phyloP scores from a whole-genome alignment of 2,113 vertebrate genomes.

The Oxygymnocypris stewartii region DNA sequence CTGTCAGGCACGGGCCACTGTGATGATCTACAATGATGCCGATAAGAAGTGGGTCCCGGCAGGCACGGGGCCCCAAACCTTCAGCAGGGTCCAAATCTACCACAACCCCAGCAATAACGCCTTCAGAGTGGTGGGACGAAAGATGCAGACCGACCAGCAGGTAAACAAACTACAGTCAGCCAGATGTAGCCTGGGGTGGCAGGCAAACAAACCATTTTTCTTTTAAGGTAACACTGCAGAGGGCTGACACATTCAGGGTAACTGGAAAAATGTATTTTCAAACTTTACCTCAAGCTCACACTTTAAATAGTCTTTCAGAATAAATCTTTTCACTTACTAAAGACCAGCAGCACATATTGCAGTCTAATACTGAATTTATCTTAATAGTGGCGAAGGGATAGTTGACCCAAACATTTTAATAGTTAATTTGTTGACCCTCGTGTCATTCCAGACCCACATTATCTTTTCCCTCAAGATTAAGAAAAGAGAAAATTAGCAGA shows the following conservation, averaged over 20 bases:
- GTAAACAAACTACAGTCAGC: constrained; percentile 58
- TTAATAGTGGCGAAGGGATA: neutral
- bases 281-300: neutral
- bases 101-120: constrained; percentile 83
- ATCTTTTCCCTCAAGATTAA: neutral
- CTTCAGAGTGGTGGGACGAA: constrained; percentile 88
- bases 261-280: neutral
- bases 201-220: constrained; percentile 1
- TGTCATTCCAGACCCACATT: neutral
- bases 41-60: constrained; percentile 88
- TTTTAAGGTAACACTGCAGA: neutral
- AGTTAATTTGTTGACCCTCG: neutral
- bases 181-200: neutral
- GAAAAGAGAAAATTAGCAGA: neutral
- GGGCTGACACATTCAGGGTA: neutral
- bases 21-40: constrained; percentile 88
- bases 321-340: neutral
- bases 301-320: neutral
- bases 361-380: neutral
- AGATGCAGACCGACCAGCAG: constrained; percentile 89
- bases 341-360: neutral
- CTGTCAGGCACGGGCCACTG: constrained; percentile 87
- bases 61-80: constrained; percentile 78
- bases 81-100: constrained; percentile 91
- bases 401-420: neutral